These are phyloP conservation scores for Amiota communis DNA, from an alignment of 2,888 invertebrate species.

Conservation along the genomic window DNA sequence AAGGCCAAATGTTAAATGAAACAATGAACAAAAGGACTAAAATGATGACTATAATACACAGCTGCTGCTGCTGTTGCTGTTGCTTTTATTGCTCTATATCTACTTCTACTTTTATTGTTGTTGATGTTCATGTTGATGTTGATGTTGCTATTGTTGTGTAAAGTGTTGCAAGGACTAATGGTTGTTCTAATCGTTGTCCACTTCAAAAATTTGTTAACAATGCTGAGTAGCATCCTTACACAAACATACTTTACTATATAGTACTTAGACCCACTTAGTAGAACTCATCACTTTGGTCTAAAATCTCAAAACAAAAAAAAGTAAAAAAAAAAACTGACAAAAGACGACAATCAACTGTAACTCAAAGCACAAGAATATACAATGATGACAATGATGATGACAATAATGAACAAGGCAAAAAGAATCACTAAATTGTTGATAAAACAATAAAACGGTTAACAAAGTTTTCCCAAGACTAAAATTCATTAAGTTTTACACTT, in stretches of 20 bases:
- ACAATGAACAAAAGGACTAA: slow-evolving; percentile 22
- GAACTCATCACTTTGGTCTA: too few species aligned
- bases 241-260: background rate
- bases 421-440: too few species aligned
- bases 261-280: too few species aligned
- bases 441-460: background rate
- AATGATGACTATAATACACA: background rate
- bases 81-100: slow-evolving; percentile 9
- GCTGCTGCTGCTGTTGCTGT: slow-evolving; percentile 23
- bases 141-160: background rate
- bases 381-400: background rate
- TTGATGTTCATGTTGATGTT: background rate
- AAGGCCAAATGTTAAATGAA: background rate
- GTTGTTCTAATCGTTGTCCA: slow-evolving; percentile 41
- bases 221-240: slow-evolving; percentile 25
- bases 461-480: slow-evolving; percentile 4
- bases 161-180: slow-evolving; percentile 26
- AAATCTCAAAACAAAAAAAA: too few species aligned
- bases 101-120: background rate
- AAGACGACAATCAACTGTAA: too few species aligned
- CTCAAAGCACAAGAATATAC: background rate
- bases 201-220: slow-evolving; percentile 44
- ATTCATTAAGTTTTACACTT: slow-evolving; percentile 26
- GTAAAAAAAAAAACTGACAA: too few species aligned
- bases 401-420: too few species aligned